Percentiles rank a stretch among this genome's conserved stretches.
Evolutionary conservation across 2,113 vertebrate genomes (phyloP).

Genomic region (Hemibagrus wyckioides): DNA sequence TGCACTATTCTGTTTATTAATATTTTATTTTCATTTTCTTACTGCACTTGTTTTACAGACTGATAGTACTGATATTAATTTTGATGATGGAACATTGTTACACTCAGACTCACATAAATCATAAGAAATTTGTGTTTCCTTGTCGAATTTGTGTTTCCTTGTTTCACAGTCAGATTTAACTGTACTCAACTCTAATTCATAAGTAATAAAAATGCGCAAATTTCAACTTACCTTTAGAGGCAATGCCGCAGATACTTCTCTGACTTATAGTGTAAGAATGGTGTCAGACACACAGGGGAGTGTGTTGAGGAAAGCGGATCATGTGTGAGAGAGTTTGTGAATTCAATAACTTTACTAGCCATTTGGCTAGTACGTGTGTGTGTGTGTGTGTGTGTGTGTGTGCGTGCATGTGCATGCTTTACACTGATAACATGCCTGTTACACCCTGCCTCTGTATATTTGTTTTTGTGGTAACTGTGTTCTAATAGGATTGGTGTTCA

Average conservation of each 20-base stretch:
- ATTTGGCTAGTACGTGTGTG: background rate
- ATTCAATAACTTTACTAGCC: background rate
- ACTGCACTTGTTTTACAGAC: background rate
- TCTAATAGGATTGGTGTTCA: background rate
- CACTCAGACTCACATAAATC: background rate
- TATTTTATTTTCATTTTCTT: background rate
- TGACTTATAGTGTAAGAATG: background rate
- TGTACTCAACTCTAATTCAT: background rate
- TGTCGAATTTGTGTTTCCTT: background rate
- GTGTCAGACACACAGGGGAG: background rate
- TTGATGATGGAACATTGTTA: background rate
- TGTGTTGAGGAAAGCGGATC: background rate
- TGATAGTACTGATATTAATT: no score
- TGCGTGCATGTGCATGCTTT: background rate
- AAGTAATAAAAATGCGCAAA: background rate
- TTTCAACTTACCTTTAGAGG: background rate
- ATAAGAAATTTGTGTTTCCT: no score
- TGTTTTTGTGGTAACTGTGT: conserved; percentile 19
- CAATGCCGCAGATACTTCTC: background rate
- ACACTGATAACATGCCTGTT: conserved; percentile 21
- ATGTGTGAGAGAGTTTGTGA: background rate
- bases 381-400: background rate
- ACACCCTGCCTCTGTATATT: conserved; percentile 5
- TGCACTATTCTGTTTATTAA: background rate
- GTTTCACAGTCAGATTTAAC: background rate